Evolutionary conservation across 2,888 invertebrate species (phyloP).

Genomic region (Parascotia fuliginaria): DNA sequence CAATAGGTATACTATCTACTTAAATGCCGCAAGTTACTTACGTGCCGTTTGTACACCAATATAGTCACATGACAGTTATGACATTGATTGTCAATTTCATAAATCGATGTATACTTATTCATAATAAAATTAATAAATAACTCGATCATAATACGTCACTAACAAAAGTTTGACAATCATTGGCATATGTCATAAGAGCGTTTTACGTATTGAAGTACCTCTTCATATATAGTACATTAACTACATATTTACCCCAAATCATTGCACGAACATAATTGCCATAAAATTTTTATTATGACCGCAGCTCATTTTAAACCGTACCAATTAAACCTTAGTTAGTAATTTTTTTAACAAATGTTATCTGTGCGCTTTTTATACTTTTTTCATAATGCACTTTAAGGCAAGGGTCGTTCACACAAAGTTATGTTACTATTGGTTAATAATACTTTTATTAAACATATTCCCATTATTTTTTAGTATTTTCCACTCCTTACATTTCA

Average conservation of each 20-base stretch:
- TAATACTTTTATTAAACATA: background rate
- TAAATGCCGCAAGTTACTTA: slow-evolving; percentile 23
- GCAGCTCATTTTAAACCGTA: slow-evolving; percentile 6
- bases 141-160: too few relatives aligned
- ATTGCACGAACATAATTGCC: slow-evolving; percentile 25
- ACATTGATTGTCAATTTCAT: too few relatives aligned
- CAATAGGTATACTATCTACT: slow-evolving; percentile 11
- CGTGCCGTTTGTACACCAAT: slow-evolving; percentile 7
- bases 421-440: background rate
- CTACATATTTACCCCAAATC: slow-evolving; percentile 12
- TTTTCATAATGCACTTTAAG: slow-evolving; percentile 4
- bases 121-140: too few relatives aligned
- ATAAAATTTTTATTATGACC: background rate
- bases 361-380: background rate
- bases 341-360: slow-evolving; percentile 5
- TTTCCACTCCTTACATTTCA: background rate
- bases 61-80: too few relatives aligned
- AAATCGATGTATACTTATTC: too few relatives aligned
- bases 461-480: background rate
- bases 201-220: too few relatives aligned
- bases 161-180: too few relatives aligned
- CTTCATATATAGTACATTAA: background rate
- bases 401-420: slow-evolving; percentile 5
- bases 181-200: too few relatives aligned
- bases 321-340: slow-evolving; percentile 2